phyloP scores from a whole-genome alignment of 2,797 vertebrate genomes.

The Darevskia mixta region DNA sequence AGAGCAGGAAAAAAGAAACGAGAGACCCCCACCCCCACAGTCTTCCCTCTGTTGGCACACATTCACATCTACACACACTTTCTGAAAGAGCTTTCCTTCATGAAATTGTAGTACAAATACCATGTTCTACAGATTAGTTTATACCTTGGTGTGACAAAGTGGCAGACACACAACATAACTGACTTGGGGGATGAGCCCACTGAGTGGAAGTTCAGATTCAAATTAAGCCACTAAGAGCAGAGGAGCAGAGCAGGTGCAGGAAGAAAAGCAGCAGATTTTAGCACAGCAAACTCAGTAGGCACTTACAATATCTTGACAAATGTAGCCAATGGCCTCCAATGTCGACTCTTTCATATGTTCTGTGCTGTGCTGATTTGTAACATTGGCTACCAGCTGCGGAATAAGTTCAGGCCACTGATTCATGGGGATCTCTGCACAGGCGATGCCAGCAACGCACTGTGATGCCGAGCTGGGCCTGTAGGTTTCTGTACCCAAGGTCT shows the following conservation, averaged over 20 bases:
- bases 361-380: slow-evolving; percentile 94
- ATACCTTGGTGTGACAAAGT: not conserved
- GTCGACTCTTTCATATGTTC: slow-evolving; percentile 99
- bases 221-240: not conserved
- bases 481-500: slow-evolving; percentile 95
- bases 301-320: slow-evolving; percentile 99
- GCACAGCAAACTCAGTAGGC: not conserved
- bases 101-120: not conserved
- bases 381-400: slow-evolving; percentile 94
- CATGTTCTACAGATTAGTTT: not conserved
- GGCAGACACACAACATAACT: not conserved
- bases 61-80: not conserved
- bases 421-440: slow-evolving; percentile 97
- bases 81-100: not conserved
- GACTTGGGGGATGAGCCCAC: not conserved
- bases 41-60: not conserved
- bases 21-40: not conserved
- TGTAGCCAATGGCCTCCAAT: slow-evolving; percentile 98
- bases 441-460: slow-evolving; percentile 97
- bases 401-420: slow-evolving; percentile 98
- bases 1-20: not conserved
- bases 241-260: not conserved
- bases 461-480: slow-evolving; percentile 97
- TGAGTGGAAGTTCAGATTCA: not conserved
- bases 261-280: not conserved